Conservation (phyloP, 2,113 vertebrate genomes). For the Chunga burmeisteri region DNA sequence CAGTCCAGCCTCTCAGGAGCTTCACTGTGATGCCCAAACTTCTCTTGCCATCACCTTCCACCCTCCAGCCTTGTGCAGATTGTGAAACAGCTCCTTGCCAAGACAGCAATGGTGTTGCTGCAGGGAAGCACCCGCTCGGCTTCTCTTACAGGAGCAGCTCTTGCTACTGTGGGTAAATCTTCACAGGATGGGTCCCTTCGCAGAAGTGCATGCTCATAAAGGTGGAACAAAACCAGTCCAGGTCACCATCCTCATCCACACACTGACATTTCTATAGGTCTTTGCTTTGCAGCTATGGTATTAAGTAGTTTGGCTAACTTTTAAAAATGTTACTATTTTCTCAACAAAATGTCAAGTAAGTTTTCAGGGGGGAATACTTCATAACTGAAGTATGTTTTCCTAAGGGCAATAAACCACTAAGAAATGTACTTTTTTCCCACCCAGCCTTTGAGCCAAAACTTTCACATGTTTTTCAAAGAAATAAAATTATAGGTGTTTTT, state of each 20-base stretch:
- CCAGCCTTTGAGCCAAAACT: constrained; percentile 59
- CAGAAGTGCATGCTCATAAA: neutral
- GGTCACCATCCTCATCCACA: neutral
- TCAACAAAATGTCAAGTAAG: constrained; percentile 68
- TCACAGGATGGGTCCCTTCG: neutral
- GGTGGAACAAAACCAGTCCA: neutral
- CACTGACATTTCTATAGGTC: constrained; percentile 48
- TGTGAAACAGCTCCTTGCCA: neutral
- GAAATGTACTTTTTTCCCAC: constrained; percentile 46
- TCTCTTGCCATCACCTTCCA: neutral
- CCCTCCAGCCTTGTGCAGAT: neutral
- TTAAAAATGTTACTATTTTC: constrained; percentile 70
- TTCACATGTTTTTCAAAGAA: constrained; percentile 65
- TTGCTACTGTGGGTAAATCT: neutral
- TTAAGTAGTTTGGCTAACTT: constrained; percentile 55
- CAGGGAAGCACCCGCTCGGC: neutral
- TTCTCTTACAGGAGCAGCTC: neutral
- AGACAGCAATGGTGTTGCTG: neutral
- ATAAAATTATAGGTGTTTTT: constrained; percentile 67
- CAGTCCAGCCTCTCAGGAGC: neutral
- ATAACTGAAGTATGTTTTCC: constrained; percentile 70
- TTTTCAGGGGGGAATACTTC: constrained; percentile 71
- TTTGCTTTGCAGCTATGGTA: constrained; percentile 44
- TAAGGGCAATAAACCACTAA: constrained; percentile 66
- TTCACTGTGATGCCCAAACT: neutral